Evolutionary conservation across 1,140 invertebrate species (phyloP).

Genomic region (Paraescarpia echinospica): DNA sequence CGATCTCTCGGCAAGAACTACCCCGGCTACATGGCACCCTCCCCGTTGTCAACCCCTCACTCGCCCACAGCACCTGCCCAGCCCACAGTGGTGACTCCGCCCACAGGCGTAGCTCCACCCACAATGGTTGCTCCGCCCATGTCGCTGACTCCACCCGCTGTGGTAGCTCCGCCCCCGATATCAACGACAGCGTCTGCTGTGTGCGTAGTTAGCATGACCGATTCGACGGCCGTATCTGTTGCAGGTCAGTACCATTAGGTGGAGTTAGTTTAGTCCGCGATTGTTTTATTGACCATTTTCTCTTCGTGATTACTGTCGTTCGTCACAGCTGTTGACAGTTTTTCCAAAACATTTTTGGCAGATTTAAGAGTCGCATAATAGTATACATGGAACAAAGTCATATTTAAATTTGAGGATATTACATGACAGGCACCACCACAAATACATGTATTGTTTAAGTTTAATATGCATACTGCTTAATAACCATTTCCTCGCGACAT

Average conservation of each 20-base stretch:
- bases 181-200: not conserved
- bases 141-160: constrained; percentile 32
- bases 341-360: no score
- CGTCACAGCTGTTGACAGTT: no score
- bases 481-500: no score
- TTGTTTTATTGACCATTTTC: no score
- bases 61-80: not conserved
- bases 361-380: no score
- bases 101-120: constrained; percentile 27
- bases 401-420: no score
- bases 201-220: not conserved
- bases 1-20: constrained; percentile 89
- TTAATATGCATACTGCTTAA: no score
- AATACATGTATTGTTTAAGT: no score
- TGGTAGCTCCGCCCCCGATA: not conserved
- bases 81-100: constrained; percentile 9
- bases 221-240: not conserved
- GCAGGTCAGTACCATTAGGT: not conserved
- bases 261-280: not conserved
- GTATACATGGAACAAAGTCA: no score
- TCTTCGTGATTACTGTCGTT: no score
- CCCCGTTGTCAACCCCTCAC: not conserved
- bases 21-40: constrained; percentile 57
- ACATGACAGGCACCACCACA: no score
- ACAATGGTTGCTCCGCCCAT: constrained; percentile 24